Evolutionary conservation across 2,113 vertebrate genomes (phyloP).

Genomic region (Erinaceus europaeus): DNA sequence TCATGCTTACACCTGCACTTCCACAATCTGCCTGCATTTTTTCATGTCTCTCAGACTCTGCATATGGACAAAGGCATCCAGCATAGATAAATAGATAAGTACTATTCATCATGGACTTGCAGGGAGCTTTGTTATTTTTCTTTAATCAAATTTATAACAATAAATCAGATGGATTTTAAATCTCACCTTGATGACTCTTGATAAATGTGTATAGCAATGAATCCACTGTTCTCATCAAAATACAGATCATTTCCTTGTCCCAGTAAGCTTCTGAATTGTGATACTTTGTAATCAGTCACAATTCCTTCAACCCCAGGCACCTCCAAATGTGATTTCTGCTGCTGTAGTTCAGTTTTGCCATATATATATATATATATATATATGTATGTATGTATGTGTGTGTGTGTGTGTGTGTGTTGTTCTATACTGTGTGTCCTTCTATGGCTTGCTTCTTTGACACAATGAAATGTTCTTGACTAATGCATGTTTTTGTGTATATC

Average conservation of each 20-base stretch:
- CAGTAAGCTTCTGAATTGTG: not conserved
- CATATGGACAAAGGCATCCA: not conserved
- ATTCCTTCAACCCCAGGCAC: not conserved
- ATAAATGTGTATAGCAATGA: not conserved
- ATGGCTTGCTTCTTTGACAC: not conserved
- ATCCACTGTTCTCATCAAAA: not conserved
- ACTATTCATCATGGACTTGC: too few relatives aligned
- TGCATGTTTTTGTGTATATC: not conserved
- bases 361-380: too few relatives aligned
- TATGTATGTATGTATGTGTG: too few relatives aligned
- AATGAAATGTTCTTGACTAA: not conserved
- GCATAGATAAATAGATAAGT: not conserved
- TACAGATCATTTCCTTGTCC: not conserved
- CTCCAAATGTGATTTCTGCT: not conserved
- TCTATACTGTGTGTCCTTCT: not conserved
- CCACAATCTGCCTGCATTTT: accelerated
- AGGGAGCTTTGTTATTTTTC: not conserved
- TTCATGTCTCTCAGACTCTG: not conserved
- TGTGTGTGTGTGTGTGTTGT: too few relatives aligned
- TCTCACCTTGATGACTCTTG: not conserved
- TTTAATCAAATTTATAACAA: not conserved
- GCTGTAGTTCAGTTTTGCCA: not conserved
- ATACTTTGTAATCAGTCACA: too few relatives aligned
- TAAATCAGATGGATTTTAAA: not conserved
- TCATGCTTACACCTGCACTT: not conserved